Evolutionary conservation across 2,113 vertebrate genomes (phyloP), one percentile per base, ranked within the genome.

Genomic region (Oenanthe oenanthe): DNA sequence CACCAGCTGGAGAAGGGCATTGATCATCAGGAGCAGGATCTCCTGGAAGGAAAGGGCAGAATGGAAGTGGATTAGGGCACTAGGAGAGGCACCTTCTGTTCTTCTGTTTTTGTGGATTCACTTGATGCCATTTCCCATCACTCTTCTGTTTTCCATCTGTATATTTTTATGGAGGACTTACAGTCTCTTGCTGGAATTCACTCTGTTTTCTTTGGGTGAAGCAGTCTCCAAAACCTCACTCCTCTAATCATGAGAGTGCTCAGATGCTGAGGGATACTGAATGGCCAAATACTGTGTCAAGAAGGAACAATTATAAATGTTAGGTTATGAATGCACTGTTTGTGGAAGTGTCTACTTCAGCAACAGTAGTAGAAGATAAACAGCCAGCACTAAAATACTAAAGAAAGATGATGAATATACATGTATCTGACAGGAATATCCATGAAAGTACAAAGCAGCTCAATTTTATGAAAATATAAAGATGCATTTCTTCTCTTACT

Each of bases 101-200:
- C 11, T 54, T 56, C 43, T 76, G 0, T 10, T 78, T 85, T 32
- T 58, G 26, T 82, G 34, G 38, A 45, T 82, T 67, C 15, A 2
- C 29, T 83, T 60, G 28, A 28, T 67, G 43, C 32, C 2, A 0
- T 71, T 89, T 84, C 38, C 32, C 1, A 16, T 1, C 50, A 15
- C 0, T 0, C 43, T 81, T 38, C 56, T 68, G 28, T 50, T 88
- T 85, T 81, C 51, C 7, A 29, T 67, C 53, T 0, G 0, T 32
- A 1, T 34, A 6, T 84, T 88, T 67, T 47, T 34, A n/a, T 40
- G 61, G 70, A 84, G 54, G 60, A 38, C 34, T 76, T 67, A 26
- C 3, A 36, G 65, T 67, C 42, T 77, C 28, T 85, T 87, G 25
- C 16, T 84, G 73, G 51, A 88, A 76, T 54, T 66, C 15, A 3